Base-by-base conservation (phyloP, 2,797 vertebrate genomes). In the Anolis apletophallus region DNA sequence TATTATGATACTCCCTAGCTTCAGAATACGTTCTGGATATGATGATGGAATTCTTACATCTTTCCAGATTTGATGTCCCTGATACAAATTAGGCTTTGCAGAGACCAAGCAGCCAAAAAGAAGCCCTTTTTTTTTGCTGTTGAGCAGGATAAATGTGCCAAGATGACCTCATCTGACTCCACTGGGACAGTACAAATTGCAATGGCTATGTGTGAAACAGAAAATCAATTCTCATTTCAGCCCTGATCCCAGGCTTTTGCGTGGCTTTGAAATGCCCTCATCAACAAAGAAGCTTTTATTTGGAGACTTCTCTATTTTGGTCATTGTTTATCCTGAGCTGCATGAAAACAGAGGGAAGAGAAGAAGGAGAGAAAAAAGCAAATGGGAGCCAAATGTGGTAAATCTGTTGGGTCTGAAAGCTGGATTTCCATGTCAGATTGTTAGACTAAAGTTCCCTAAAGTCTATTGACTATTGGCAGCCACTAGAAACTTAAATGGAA, bases 151-250 rank as follows among this genome's bases (percentile, higher is more conserved):
- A 89, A 67, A 85, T 88, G 67, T 88, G 88, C 89, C 90, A 92
- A 81, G 83, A 77, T 94, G 95, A 95, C 93, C 93, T 93, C 90
- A 88, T 91, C 91, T 90, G 1, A 0, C 87, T 89, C 84, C 93
- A 93, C 90, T 93, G 23, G 73, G 1, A 36, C 73, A 50, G 36
- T 50, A 57, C 64, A 13, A 94, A 93, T 93, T 84, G 91, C 87
- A 90, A 78, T 69, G 57, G 91, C 88, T 93, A 85, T 87, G 88
- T 88, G 88, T 85, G 89, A 82, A 91, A 91, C 0, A 6, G 84
- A 90, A 88, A 90, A 91, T 94, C 91, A 92, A 94, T 94, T 91
- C 92, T 94, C 92, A 84, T 94, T 94, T 95, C 75, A 78, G 88
- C 11, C 88, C 87, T 72, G 83, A 83, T 90, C 88, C 89, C 86